Base-by-base conservation (phyloP, 2,113 vertebrate genomes). In the Crocuta crocuta region DNA sequence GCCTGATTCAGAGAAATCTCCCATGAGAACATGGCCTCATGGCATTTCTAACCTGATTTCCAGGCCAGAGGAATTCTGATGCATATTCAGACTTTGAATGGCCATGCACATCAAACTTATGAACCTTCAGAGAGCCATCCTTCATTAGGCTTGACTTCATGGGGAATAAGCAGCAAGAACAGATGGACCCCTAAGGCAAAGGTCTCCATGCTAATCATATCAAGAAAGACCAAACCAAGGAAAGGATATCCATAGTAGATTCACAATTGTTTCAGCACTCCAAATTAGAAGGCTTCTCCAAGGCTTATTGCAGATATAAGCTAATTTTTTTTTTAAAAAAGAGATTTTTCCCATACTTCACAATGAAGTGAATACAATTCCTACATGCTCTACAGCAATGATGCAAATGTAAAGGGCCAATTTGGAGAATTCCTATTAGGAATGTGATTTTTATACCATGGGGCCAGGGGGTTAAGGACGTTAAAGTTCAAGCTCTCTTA, bases 1-100 rank as follows among this genome's bases (percentile, higher is more conserved):
- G 16, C 55, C 9, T 63, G 26, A 65, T 19, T 85, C 16, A 33
- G 26, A 71, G 48, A 71, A 76, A 39, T 50, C 26, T 91, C 96
- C 50, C 55, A 19, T 8, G 90, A 92, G 93, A 91, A 74, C 55
- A 4, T 15, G 45, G 81, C 86, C 97, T 96, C 88, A 53, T 48
- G 91, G 50, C 50, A 39, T 86, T 95, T 94, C 90, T 97, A 98
- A 98, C 87, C 94, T 95, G 91, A 97, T 98, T 98, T 98, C 97
- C 96, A 97, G 94, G 92, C 95, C 95, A 95, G n/a, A 89, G 81
- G 68, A 96, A 87, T 45, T 48, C 84, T 90, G 95, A 97, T 81
- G 96, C 81, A 68, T 89, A 96, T 63, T 35, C 58, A 89, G 80
- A 97, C 88, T 70, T 39, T 76, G 97, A 97, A 97, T 85, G 93